Evolutionary conservation across 1,140 invertebrate genomes (phyloP).

Genomic region (Leptestheria dahalacensis): DNA sequence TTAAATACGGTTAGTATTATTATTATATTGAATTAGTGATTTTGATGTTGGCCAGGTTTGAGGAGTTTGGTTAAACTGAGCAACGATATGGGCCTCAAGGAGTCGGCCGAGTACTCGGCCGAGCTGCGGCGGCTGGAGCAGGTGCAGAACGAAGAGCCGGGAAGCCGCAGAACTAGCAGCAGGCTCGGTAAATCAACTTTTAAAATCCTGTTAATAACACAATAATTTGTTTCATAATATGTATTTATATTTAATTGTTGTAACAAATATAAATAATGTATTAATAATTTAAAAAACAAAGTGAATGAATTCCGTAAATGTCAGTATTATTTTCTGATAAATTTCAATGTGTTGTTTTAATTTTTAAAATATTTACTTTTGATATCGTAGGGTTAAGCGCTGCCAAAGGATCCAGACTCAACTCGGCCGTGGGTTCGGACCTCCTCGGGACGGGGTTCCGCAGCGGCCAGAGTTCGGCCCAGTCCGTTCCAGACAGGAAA

Average conservation of each 20-base stretch:
- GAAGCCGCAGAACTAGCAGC: conserved; percentile 25
- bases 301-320: too few species aligned
- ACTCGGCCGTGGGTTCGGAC: neutral
- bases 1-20: too few species aligned
- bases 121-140: conserved; percentile 73
- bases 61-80: conserved; percentile 67
- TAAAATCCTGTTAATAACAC: neutral
- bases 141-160: conserved; percentile 42
- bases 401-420: neutral
- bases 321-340: too few species aligned
- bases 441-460: too few species aligned
- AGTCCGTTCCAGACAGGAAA: neutral
- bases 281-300: neutral
- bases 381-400: neutral
- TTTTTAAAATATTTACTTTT: too few species aligned
- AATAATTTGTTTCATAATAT: too few species aligned
- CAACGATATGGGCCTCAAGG: conserved; percentile 65
- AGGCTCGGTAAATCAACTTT: conserved; percentile 21
- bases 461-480: neutral
- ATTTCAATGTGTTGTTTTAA: too few species aligned
- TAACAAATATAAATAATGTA: neutral
- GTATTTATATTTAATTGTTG: too few species aligned
- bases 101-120: conserved; percentile 56
- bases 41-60: conserved; percentile 33
- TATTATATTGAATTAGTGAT: neutral